phyloP scores from a whole-genome alignment of 2,888 invertebrate species.

The Drosophila gaucha region DNA sequence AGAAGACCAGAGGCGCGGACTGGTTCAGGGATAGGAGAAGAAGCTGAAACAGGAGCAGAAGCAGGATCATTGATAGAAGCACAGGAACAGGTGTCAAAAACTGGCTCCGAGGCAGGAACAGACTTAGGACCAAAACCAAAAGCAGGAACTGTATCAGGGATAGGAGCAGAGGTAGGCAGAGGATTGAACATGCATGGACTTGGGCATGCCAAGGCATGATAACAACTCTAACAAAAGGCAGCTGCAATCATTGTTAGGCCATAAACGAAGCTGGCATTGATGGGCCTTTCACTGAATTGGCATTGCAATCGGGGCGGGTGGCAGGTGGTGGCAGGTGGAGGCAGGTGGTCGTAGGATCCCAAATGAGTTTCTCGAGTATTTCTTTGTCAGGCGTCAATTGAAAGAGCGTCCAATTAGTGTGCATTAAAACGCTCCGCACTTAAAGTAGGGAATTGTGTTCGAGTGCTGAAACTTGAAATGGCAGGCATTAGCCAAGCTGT shows the following conservation, averaged over 20 bases:
- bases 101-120: background rate
- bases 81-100: background rate
- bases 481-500: background rate
- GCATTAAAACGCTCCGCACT: background rate
- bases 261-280: background rate
- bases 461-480: background rate
- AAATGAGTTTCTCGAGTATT: background rate
- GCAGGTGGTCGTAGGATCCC: background rate
- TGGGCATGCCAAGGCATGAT: background rate
- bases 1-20: too few relatives aligned
- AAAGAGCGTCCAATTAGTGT: slow-evolving; percentile 11
- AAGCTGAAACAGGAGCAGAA: background rate
- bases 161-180: background rate
- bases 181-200: slow-evolving; percentile 2
- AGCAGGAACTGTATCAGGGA: too few relatives aligned
- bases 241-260: slow-evolving; percentile 27
- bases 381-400: background rate
- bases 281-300: slow-evolving; percentile 2
- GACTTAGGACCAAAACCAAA: too few relatives aligned
- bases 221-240: slow-evolving; percentile 22
- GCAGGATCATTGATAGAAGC: too few relatives aligned
- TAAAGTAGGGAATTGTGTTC: background rate
- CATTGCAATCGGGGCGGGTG: slow-evolving; percentile 6
- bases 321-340: background rate
- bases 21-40: background rate